Base-by-base conservation (phyloP, 1,140 invertebrate species). In the Melitaea cinxia region DNA sequence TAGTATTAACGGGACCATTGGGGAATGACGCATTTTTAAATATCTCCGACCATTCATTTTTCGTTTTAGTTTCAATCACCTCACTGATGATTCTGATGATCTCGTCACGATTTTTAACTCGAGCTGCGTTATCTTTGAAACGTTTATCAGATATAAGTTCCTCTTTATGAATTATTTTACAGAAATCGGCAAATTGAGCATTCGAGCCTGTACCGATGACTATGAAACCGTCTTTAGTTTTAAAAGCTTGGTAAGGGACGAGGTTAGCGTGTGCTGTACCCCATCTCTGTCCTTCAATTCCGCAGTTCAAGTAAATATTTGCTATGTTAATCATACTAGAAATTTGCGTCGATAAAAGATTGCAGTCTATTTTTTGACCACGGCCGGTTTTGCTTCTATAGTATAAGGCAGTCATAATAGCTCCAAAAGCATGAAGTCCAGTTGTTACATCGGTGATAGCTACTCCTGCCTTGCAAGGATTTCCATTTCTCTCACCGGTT, bases 191-290 rank as follows among this genome's bases (percentile, higher is more conserved):
- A 88, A 97, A 98, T 81, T 98, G 96, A 1, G 87, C 75, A 89
- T 97, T 94, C 28, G 95, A 97, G 0, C 96, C 97, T 45, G 96
- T 93, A 3, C 97, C 97, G 19, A 99, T 91, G 1, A 97, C 96
- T 15, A 98, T 93, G 78, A 95, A 95, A 10, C 96, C 95, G 91
- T 97, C 94, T 78, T 93, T 93, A 0, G 97, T 97, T 77, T 92
- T 88, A 79, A 98, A 98, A 24, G 94, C 93, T 93, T 99, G 95
- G 82, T 99, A 99, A 0, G 98, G 98, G 0, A 99, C 98, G 71
- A 99, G 96, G 82, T 96, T 98, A 54, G 95, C 96, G 90, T 99
- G 98, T 4, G 96, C 96, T 0, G 97, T 99, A 2, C 98, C 98
- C 93, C 95, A 95, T 54, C 96, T 91, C 42, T 91, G 90, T 0